A percentile compares a stretch with the other conserved stretches of the same genome.
phyloP scores from a whole-genome alignment of 2,797 vertebrate species.

The Neosalanx taihuensis region DNA sequence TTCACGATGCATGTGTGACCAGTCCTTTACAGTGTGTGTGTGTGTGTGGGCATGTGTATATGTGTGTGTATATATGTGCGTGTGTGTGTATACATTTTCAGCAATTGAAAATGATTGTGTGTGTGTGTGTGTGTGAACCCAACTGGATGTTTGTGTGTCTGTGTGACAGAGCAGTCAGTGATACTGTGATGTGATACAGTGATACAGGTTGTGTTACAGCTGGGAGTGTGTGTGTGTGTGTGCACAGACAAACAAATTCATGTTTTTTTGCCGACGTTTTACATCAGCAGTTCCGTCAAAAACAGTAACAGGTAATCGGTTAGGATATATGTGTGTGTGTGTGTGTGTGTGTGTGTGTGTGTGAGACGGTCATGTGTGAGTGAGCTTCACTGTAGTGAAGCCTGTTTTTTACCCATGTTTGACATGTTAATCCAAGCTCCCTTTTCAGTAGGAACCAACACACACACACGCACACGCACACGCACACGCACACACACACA shows the following conservation, averaged over 20 bases:
- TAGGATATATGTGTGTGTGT: not conserved
- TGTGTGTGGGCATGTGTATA: not conserved
- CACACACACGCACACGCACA: slow-evolving; percentile 5
- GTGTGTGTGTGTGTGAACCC: not conserved
- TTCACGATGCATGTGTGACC: not conserved
- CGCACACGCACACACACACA: slow-evolving; percentile 1
- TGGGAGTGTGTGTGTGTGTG: not conserved
- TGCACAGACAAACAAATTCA: not conserved
- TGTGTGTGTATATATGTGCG: not conserved
- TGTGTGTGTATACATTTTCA: not conserved
- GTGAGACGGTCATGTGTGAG: slow-evolving; percentile 19
- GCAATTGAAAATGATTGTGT: not conserved
- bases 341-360: slow-evolving; percentile 9
- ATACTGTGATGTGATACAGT: not conserved
- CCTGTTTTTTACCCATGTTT: not conserved
- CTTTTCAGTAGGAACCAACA: slow-evolving; percentile 3
- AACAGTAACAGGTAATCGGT: not conserved
- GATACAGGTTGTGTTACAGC: not conserved
- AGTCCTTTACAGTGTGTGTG: not conserved
- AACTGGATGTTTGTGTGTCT: not conserved
- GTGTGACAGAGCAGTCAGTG: slow-evolving; percentile 5
- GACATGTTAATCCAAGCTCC: not conserved
- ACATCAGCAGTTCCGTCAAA: slow-evolving; percentile 1
- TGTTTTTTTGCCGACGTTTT: not conserved
- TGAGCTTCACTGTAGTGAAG: not conserved